Evolutionary conservation across 2,797 vertebrate species (phyloP), one percentile per base, ranked within the genome.

Genomic region (Chaenodraco wilsoni): DNA sequence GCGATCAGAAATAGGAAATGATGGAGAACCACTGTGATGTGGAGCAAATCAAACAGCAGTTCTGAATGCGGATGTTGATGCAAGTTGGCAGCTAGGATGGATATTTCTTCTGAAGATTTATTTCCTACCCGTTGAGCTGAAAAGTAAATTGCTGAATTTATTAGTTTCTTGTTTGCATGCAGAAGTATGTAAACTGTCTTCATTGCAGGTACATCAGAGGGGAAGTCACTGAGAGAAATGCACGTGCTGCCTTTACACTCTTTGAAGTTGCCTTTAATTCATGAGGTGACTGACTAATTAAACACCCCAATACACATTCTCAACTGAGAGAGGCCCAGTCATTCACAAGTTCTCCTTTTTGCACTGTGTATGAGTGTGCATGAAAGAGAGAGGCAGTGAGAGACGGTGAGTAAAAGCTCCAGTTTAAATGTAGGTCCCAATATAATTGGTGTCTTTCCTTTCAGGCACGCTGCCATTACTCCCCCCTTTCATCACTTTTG

Each of bases 391-490:
- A 49, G 58, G 17, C 50, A 50, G 56, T 5, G 40, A 76, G 60
- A 67, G 27, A 57, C 27, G n/a, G 6, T 37, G 73, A 86, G 76
- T 69, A 72, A 78, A 87, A 81, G 74, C 78, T 70, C 65, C 56
- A 72, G 72, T 88, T 88, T 87, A 82, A 87, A 90, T 88, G 76
- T 87, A 84, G 76, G 66, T 69, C 78, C 76, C 79, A 82, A 87
- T 79, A 83, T 61, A 92, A 90, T 91, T 72, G 77, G 84, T 72
- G 74, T 88, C 83, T 77, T 85, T 84, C 82, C 80, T 86, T 80
- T 70, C 65, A 76, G 75, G 83, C 79, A 60, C 33, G 23, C 80
- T 78, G 83, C 81, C 83, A 83, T 88, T 87, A 83, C 83, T 69
- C 71, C 66, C 76, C 74, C 65, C 78, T 89, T 91, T 89, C 89